Conservation (phyloP, 2,888 invertebrate genomes). For the Phanerotoma sp. region DNA sequence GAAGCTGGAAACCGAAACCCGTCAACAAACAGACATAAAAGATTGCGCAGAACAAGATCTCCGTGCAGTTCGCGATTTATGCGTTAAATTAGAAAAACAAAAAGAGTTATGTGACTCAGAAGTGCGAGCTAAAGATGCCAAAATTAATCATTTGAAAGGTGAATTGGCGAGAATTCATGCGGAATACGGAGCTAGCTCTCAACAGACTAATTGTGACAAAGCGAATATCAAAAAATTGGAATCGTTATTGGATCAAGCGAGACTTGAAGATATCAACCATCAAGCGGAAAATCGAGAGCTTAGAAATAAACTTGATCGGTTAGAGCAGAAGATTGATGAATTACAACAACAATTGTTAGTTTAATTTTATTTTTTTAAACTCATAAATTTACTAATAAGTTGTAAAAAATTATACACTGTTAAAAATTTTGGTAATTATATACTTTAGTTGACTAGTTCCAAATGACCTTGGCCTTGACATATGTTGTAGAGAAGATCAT, state of each 20-base stretch:
- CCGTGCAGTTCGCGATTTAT: conserved; percentile 63
- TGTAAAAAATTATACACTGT: background rate
- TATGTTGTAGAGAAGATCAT: too few species aligned
- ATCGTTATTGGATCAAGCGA: conserved; percentile 61
- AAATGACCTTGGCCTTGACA: too few species aligned
- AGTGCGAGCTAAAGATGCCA: conserved; percentile 59
- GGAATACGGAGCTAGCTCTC: conserved; percentile 57
- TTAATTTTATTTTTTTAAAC: too few species aligned
- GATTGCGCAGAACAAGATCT: conserved; percentile 66
- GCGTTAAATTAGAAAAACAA: conserved; percentile 67
- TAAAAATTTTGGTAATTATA: too few species aligned
- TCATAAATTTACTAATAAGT: background rate
- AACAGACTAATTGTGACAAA: conserved; percentile 57
- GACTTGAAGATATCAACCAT: conserved; percentile 65
- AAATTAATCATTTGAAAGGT: conserved; percentile 59
- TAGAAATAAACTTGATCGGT: conserved; percentile 63
- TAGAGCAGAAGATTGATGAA: conserved; percentile 62
- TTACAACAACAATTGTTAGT: conserved; percentile 61
- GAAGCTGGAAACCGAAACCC: conserved; percentile 67
- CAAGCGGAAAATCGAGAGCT: conserved; percentile 67
- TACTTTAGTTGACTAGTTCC: too few species aligned
- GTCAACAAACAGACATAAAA: conserved; percentile 63
- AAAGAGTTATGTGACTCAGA: conserved; percentile 66
- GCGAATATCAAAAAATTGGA: conserved; percentile 62
- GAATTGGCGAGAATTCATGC: conserved; percentile 59